Percentiles rank a stretch among this genome's conserved stretches.
phyloP scores from a whole-genome alignment of 2,797 vertebrate species.

The Urosaurus nigricauda region DNA sequence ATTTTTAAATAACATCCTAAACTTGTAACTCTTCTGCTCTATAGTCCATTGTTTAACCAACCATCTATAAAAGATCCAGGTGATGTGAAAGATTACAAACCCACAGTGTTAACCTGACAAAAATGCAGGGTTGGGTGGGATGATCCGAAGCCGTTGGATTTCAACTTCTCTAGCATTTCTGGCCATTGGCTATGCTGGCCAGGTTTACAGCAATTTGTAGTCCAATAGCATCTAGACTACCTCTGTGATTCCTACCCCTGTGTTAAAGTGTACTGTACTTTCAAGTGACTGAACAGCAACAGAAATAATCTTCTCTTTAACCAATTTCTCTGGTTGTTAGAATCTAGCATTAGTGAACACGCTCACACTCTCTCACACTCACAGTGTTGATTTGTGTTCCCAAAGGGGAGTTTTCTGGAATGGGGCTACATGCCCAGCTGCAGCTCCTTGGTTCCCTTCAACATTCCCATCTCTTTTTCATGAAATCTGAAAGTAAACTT shows the following conservation, averaged over 20 bases:
- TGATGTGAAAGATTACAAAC: neutral
- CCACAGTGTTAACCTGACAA: slow-evolving; percentile 1
- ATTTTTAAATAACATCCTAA: neutral
- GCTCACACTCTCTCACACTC: no score
- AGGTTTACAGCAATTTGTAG: no score
- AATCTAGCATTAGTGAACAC: neutral
- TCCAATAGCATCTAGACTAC: no score
- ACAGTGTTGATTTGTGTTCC: no score
- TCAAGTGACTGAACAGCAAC: neutral
- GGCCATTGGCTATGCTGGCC: no score
- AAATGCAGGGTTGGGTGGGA: neutral
- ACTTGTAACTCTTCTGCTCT: neutral
- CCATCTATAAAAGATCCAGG: slow-evolving; percentile 6
- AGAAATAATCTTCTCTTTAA: neutral
- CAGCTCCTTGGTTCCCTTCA: neutral
- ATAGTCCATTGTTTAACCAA: neutral
- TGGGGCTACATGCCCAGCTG: no score
- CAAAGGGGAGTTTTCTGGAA: neutral
- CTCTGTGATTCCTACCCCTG: no score
- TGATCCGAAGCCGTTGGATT: neutral
- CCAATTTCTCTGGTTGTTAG: neutral
- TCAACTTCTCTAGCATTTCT: no score
- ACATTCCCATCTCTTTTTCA: neutral
- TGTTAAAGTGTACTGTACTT: neutral
- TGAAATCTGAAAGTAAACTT: neutral